These are phyloP conservation scores for Bombus confusus DNA, from an alignment of 1,140 invertebrate genomes.

Conservation along the genomic window DNA sequence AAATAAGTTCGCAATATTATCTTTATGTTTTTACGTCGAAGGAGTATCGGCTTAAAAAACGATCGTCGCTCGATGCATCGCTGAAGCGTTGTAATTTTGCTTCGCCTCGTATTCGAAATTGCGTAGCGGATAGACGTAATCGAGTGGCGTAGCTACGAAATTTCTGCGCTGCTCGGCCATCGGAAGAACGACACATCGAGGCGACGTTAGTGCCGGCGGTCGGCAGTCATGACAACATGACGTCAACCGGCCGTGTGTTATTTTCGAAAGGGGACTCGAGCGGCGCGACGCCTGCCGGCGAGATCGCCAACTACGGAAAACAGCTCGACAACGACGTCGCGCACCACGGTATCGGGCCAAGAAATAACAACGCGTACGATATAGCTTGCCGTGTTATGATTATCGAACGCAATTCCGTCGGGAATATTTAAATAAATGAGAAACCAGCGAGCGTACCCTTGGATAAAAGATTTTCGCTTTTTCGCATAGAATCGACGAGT, in stretches of 20 bases:
- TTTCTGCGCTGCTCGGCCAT: slow-evolving; percentile 68
- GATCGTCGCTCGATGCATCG: not conserved
- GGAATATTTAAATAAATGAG: slow-evolving; percentile 26
- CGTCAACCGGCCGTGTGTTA: slow-evolving; percentile 82
- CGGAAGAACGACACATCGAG: slow-evolving; percentile 46
- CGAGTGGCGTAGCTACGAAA: slow-evolving; percentile 40
- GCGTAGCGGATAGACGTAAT: not conserved
- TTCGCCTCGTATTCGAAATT: not conserved
- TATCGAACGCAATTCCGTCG: slow-evolving; percentile 37
- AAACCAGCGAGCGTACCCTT: not conserved
- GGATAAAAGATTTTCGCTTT: not conserved
- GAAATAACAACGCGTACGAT: slow-evolving; percentile 60
- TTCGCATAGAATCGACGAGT: not conserved
- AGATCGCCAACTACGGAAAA: slow-evolving; percentile 65
- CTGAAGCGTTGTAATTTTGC: not conserved
- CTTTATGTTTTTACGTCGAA: not conserved
- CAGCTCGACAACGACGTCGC: slow-evolving; percentile 55
- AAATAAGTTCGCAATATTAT: not conserved
- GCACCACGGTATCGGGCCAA: slow-evolving; percentile 51
- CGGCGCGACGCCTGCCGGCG: slow-evolving; percentile 69
- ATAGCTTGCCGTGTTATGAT: slow-evolving; percentile 34
- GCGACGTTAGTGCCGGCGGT: slow-evolving; percentile 59
- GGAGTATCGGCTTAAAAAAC: not conserved
- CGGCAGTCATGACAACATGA: slow-evolving; percentile 74
- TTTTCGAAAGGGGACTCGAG: slow-evolving; percentile 82